These are phyloP conservation scores for Pheosia tremula DNA, from an alignment of 2,888 invertebrate species.

Conservation along the genomic window DNA sequence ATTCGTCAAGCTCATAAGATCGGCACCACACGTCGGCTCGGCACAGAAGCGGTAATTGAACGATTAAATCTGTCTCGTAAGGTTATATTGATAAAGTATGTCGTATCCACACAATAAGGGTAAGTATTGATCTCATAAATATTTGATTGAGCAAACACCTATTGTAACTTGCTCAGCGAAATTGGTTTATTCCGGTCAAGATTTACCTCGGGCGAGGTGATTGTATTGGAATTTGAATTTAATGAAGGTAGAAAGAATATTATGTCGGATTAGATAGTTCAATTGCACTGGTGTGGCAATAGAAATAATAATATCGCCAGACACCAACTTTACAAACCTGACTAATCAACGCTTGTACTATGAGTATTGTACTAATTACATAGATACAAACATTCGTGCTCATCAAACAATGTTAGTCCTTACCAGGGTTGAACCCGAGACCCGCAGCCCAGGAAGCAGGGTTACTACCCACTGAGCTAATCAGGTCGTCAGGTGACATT, in stretches of 20 bases:
- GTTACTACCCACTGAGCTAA: no score
- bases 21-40: constrained; percentile 28
- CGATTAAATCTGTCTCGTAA: constrained; percentile 48
- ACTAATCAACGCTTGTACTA: no score
- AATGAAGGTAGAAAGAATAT: neutral
- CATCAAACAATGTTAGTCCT: no score
- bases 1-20: neutral
- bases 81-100: constrained; percentile 50
- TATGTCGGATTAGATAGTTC: no score
- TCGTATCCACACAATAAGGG: constrained; percentile 40
- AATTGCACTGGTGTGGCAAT: no score
- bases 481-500: no score
- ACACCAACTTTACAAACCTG: no score
- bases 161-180: constrained; percentile 18
- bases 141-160: constrained; percentile 32
- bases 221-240: neutral
- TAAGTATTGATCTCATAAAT: constrained; percentile 37
- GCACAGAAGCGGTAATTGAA: constrained; percentile 45
- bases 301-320: no score
- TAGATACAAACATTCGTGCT: no score
- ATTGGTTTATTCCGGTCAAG: neutral
- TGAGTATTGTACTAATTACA: no score
- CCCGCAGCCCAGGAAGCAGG: no score
- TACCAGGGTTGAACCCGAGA: no score
- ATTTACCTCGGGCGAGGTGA: neutral